Percentiles rank a stretch among this genome's conserved stretches.
Conservation (phyloP, 1,140 invertebrate genomes). For the Lasaia peninsularis region DNA sequence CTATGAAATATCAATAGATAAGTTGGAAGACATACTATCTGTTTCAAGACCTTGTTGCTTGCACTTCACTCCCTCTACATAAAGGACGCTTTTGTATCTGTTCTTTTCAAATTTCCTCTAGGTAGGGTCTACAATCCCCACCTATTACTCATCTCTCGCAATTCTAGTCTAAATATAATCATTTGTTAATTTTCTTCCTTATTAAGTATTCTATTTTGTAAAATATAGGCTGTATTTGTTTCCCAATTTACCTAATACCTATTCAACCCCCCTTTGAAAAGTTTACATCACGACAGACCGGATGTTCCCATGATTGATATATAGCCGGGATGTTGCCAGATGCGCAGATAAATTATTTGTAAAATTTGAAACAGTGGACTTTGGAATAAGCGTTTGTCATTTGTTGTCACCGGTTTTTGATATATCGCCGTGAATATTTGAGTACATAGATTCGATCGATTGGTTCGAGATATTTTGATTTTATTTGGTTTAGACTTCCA, state of each 20-base stretch:
- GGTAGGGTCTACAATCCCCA: no score
- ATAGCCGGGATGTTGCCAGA: conserved; percentile 27
- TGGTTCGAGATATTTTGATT: neutral
- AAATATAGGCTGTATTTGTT: neutral
- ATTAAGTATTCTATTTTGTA: neutral
- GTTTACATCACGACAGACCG: conserved; percentile 22
- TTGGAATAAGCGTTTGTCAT: conserved; percentile 7
- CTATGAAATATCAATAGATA: no score
- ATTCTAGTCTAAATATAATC: no score
- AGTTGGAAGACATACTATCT: no score
- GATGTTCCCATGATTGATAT: conserved; percentile 47
- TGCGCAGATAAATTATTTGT: conserved; percentile 28
- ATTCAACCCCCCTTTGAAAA: neutral
- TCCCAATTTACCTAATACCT: neutral
- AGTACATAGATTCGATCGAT: neutral
- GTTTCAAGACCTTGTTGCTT: no score
- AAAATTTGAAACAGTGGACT: conserved; percentile 15
- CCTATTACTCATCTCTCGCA: no score
- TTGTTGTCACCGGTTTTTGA: neutral
- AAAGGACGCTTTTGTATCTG: no score
- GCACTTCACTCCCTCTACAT: no score
- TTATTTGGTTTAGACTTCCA: neutral
- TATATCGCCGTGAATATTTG: neutral
- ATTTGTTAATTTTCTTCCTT: no score
- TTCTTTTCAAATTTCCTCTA: no score